Evolutionary conservation across 2,888 invertebrate genomes (phyloP).

Genomic region (Drosophila cyrtoloma): DNA sequence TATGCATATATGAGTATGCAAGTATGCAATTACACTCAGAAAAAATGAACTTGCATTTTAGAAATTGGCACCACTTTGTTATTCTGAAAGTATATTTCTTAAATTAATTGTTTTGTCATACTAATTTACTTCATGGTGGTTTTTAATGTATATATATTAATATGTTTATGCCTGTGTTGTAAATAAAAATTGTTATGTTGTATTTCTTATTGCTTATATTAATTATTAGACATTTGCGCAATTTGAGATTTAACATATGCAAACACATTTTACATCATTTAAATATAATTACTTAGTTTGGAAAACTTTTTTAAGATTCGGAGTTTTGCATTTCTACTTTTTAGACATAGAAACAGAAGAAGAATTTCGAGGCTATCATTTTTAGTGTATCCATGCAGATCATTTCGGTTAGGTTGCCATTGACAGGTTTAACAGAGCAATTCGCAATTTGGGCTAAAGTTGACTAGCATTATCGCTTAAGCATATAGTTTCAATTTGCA

Average conservation of each 20-base stretch:
- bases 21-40: not conserved
- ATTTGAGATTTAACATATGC: rapidly evolving
- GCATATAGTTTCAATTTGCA: not conserved
- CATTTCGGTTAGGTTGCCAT: no score
- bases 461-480: not conserved
- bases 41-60: not conserved
- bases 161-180: rapidly evolving
- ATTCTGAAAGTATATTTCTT: not conserved
- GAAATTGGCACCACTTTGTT: not conserved
- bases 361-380: no score
- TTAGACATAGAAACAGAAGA: not conserved
- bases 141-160: not conserved
- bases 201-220: not conserved
- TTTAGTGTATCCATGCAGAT: not conserved
- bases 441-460: not conserved
- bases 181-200: not conserved
- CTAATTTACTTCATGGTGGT: not conserved
- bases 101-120: rapidly evolving
- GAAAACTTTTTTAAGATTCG: not conserved
- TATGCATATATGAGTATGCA: not conserved
- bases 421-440: not conserved
- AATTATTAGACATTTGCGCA: not conserved
- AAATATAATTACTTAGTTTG: not conserved
- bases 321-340: no score
- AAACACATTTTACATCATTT: not conserved